Evolutionary conservation across 1,140 invertebrate genomes (phyloP).

Genomic region (Rhizoglyphus robini): DNA sequence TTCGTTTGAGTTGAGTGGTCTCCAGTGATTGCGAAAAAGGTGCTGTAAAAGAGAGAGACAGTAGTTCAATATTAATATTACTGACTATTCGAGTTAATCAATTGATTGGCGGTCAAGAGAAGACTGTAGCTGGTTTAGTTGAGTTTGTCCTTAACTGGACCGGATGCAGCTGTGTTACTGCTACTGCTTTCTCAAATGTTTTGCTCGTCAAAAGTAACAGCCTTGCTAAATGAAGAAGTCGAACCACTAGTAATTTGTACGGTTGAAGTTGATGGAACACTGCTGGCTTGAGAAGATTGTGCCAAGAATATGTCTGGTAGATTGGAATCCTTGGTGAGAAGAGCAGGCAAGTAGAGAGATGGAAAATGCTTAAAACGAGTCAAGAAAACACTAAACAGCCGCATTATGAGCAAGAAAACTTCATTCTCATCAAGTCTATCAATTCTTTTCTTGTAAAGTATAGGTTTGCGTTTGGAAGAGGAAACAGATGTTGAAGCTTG

Average conservation of each 20-base stretch:
- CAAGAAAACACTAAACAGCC: constrained; percentile 60
- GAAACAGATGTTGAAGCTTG: neutral
- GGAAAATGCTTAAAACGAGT: constrained; percentile 48
- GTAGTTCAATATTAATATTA: neutral
- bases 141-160: neutral
- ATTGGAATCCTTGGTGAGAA: neutral
- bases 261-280: constrained; percentile 22
- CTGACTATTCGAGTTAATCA: neutral
- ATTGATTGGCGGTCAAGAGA: constrained; percentile 75
- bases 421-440: constrained; percentile 51
- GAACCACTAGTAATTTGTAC: constrained; percentile 24
- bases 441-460: neutral
- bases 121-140: constrained; percentile 41
- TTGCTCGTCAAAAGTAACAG: constrained; percentile 1
- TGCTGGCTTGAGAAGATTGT: neutral
- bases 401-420: constrained; percentile 73
- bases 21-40: neutral
- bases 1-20: neutral
- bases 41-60: neutral
- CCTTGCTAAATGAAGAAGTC: neutral
- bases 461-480: neutral
- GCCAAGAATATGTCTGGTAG: neutral
- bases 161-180: neutral
- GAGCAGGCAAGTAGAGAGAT: neutral
- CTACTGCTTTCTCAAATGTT: neutral